Conservation (phyloP, 2,888 invertebrate species). For the Fragum whitleyi region DNA sequence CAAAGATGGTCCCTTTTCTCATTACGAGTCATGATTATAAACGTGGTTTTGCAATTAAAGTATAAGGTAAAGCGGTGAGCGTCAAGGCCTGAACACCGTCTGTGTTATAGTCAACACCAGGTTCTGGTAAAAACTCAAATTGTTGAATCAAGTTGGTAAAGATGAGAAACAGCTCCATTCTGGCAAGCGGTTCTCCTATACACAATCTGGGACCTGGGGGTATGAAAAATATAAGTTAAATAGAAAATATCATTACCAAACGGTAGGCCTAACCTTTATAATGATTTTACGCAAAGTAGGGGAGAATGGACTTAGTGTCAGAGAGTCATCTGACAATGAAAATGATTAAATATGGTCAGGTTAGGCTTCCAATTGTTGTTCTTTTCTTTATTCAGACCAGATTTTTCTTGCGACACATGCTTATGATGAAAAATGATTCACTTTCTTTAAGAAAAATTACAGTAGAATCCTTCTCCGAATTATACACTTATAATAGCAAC, state of each 20-base stretch:
- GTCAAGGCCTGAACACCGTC: constrained; percentile 70
- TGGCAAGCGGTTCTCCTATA: constrained; percentile 73
- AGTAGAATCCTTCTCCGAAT: too few species aligned
- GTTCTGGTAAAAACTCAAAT: constrained; percentile 56
- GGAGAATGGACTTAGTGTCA: background rate
- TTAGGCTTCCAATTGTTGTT: too few species aligned
- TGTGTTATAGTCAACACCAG: constrained; percentile 41
- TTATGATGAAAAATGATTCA: too few species aligned
- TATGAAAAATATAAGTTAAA: constrained; percentile 13
- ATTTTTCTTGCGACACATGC: too few species aligned
- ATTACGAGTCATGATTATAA: too few species aligned
- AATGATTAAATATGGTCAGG: too few species aligned
- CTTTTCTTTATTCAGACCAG: too few species aligned
- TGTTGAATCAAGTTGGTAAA: constrained; percentile 69
- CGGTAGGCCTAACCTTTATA: background rate
- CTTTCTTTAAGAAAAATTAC: too few species aligned
- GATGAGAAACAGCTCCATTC: constrained; percentile 73
- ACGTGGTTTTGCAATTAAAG: constrained; percentile 55
- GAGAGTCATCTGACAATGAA: background rate
- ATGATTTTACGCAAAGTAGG: too few species aligned
- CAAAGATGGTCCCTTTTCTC: too few species aligned
- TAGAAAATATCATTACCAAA: too few species aligned
- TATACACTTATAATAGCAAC: too few species aligned
- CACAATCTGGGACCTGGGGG: constrained; percentile 70
- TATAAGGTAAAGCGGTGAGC: constrained; percentile 65